Evolutionary conservation across 2,888 invertebrate species (phyloP), one percentile per base, ranked within the genome.

Genomic region (Vanessa cardui): DNA sequence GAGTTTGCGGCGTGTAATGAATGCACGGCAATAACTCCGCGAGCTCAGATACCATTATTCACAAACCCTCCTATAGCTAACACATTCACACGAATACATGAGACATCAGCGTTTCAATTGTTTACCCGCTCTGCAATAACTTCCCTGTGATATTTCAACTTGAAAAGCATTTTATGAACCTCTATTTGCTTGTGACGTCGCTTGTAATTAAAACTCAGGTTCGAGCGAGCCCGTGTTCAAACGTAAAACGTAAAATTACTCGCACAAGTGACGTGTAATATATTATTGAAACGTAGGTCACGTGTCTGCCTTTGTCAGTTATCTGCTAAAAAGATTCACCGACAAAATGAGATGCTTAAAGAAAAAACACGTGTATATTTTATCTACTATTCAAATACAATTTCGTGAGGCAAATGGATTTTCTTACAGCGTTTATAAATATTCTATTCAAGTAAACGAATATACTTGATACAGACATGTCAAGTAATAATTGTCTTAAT

Each of bases 101-200:
- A 77, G 74, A 75, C 76, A 78, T 83, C 80, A 81, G 80, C 80
- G 72, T 81, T 82, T 78, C 81, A 77, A 81, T 81, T 84, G 82
- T 84, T 73, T 72, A 72, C 77, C 77, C 77, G 76, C 77, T 80
- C 82, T 74, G 74, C 77, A 76, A 77, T 72, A 73, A 73, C 74
- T 72, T 70, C 68, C 69, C 72, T 73, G 74, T 76, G 77, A 79
- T 79, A 79, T 79, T 78, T 76, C 69, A 69, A 66, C 68, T 72
- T 68, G 71, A 71, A 74, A 72, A 72, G 64, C 71, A 69, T 72
- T 77, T 75, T 72, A 69, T 62, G 70, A 63, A 64, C 69, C 62
- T 61, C 56, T 70, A 70, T 72, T 69, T 79, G 74, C 75, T 71
- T 72, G 77, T 78, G 77, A 78, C 78, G 76, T 75, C 72, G 64